Percentiles rank a stretch among this genome's conserved stretches.
These are phyloP conservation scores for Amblyopsis rosae DNA, from an alignment of 2,113 vertebrate genomes.

Conservation along the genomic window DNA sequence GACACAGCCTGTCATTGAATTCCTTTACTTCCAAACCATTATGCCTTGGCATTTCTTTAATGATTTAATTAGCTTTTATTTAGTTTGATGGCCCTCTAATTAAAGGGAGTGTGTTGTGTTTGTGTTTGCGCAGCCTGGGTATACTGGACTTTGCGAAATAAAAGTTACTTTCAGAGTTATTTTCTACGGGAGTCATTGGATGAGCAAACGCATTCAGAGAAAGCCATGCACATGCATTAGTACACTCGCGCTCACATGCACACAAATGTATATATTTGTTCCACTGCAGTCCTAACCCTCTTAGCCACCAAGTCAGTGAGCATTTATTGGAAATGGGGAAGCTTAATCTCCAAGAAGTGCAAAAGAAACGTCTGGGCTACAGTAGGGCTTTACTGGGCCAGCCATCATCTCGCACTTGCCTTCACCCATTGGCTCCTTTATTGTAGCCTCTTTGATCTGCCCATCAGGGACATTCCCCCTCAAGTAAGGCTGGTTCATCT, in stretches of 20 bases:
- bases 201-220: constrained; percentile 24
- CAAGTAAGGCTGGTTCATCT: constrained; percentile 48
- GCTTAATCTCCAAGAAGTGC: constrained; percentile 48
- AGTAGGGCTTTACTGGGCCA: background rate
- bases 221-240: background rate
- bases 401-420: constrained; percentile 33
- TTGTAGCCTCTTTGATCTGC: constrained; percentile 56
- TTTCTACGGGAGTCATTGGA: constrained; percentile 21
- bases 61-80: background rate
- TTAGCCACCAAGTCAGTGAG: constrained; percentile 42
- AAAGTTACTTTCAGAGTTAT: constrained; percentile 31
- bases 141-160: constrained; percentile 13
- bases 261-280: constrained; percentile 41
- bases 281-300: constrained; percentile 35
- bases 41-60: constrained; percentile 2
- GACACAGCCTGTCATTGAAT: constrained; percentile 25
- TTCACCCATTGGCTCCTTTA: constrained; percentile 31
- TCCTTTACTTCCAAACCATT: constrained; percentile 28
- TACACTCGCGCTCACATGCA: constrained; percentile 3
- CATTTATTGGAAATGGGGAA: constrained; percentile 41
- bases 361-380: constrained; percentile 40
- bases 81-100: constrained; percentile 3
- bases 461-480: constrained; percentile 35
- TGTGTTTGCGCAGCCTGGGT: constrained; percentile 11
- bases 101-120: background rate